Evolutionary conservation across 2,113 vertebrate species (phyloP), one percentile per base, ranked within the genome.

Genomic region (Amblyopsis rosae): DNA sequence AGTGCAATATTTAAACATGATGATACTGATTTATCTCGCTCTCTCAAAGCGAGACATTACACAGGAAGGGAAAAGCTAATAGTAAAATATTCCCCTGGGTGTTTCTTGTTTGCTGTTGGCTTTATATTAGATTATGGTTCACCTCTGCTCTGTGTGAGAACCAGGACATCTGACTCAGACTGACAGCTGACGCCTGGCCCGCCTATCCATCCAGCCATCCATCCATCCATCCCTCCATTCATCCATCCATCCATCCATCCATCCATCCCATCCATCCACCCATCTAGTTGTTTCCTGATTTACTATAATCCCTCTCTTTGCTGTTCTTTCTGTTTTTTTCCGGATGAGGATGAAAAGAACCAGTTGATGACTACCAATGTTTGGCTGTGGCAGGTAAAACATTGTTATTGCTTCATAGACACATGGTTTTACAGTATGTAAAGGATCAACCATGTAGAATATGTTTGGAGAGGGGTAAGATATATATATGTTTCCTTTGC

Each of bases 331-430:
- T 63, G 47, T 57, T 26, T 15, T 72, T 12, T 50, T 2, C 75
- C 7, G 26, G 71, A 73, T 70, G 76, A 98, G 97, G 97, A 98
- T 93, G 96, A 98, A 83, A 99, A 99, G 92, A 98, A 98, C 79
- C 96, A 98, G 76, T 89, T 98, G 60, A 98, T 99, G 97, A 98
- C 97, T 15, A 99, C 97, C 3, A 98, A 98, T 0, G 96, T 99
- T 53, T 99, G 97, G 97, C 92, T 98, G 1, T 85, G 89, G 76
- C 87, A 93, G 93, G 93, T 93, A 81, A 73, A 68, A 53, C 54
- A 77, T 35, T 62, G 55, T 17, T 65, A 9, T 3, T 51, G 47
- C 3, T 3, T 2, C 26, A 17, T 51, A 1, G 3, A 0, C 8
- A 16, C 3, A 6, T 47, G 9, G 11, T 57, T 53, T 11, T 55